Base-by-base conservation (phyloP, 2,113 vertebrate species). In the Oryzias javanicus region DNA sequence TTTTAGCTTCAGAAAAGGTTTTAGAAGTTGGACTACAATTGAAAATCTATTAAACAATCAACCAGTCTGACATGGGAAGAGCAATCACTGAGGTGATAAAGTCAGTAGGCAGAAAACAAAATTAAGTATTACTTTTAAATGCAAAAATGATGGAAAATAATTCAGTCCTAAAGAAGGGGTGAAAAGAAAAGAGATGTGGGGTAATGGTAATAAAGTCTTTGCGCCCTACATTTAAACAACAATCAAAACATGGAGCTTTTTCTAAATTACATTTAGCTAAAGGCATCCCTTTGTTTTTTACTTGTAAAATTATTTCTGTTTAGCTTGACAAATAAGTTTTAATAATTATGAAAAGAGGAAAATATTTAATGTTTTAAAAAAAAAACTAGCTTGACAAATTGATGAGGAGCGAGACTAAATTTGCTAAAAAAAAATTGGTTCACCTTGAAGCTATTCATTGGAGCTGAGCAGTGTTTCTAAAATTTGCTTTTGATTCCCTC, bases 101-200 rank as follows among this genome's bases (percentile, higher is more conserved):
- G 83, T 86, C 84, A 86, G 47, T 2, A 17, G 58, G 67, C 17
- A 49, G 67, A 85, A 16, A 73, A 85, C 60, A 71, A 76, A 86
- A 76, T 53, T 41, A 60, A 76, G 76, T 24, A 64, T 72, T n/a
- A 1, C 42, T 47, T 56, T 62, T 42, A 77, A 74, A 54, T 44
- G 67, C 2, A 2, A 41, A 56, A 16, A 18, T 47, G 49, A 16
- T 7, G 1, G 3, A 52, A n/a, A 56, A 72, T 57, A 35, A 5
- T 49, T 19, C 45, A 66, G 56, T 5, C 44, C 68, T 52, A 58
- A 45, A 51, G 54, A 24, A 18, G 14, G 60, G 52, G 16, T n/a
- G 64, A 16, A 19, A 6, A 27, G 49, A n/a, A 46, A n/a, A 42
- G 47, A n/a, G n/a, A n/a, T n/a, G n/a, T n/a, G n/a, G n/a, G n/a